Evolutionary conservation across 2,888 invertebrate species (phyloP).

Genomic region (Drosophila melanosoma): DNA sequence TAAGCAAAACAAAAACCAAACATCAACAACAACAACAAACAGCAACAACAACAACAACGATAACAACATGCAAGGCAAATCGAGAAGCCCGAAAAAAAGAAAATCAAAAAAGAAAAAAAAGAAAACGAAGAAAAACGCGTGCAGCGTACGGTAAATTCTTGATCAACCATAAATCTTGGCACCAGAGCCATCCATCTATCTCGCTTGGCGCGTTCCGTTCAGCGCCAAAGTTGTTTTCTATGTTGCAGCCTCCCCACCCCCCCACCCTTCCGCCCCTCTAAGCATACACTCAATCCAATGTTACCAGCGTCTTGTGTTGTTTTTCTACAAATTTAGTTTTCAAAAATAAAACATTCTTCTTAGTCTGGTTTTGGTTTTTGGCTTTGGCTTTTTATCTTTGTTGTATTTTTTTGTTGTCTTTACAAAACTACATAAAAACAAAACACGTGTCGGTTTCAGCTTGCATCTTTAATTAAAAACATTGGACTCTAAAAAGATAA

Average conservation of each 20-base stretch:
- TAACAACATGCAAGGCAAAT: constrained; percentile 32
- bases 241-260: constrained; percentile 29
- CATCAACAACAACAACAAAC: constrained; percentile 18
- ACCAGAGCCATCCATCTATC: constrained; percentile 81
- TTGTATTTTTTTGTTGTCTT: constrained; percentile 11
- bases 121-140: constrained; percentile 55
- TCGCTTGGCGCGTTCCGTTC: constrained; percentile 78
- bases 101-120: constrained; percentile 7
- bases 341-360: constrained; percentile 68
- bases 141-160: constrained; percentile 79
- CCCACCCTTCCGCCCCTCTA: neutral
- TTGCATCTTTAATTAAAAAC: neutral
- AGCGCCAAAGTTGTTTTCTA: constrained; percentile 76
- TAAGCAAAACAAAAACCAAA: constrained; percentile 49
- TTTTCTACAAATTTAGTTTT: constrained; percentile 60
- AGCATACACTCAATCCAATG: neutral
- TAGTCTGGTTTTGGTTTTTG: constrained; percentile 46
- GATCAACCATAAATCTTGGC: constrained; percentile 83
- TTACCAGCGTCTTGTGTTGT: constrained; percentile 35
- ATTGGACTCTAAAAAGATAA: neutral
- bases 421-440: constrained; percentile 29
- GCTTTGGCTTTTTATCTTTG: constrained; percentile 25
- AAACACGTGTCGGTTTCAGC: constrained; percentile 41
- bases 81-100: constrained; percentile 20
- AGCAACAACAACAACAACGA: constrained; percentile 19